These are phyloP conservation scores for Ceratosolen solmsi DNA, from an alignment of 1,140 invertebrate species.

Conservation along the genomic window DNA sequence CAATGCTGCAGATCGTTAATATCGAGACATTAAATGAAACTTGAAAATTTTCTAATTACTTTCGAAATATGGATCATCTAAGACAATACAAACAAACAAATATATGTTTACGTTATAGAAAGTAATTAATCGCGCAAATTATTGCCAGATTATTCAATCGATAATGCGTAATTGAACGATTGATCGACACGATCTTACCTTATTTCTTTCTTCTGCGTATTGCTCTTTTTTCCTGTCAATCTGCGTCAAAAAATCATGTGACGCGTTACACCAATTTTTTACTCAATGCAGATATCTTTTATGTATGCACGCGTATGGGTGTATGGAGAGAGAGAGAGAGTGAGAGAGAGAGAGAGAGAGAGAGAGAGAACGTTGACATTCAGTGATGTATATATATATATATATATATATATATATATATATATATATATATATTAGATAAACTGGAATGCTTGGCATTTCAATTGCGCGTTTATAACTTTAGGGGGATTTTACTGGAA, in stretches of 20 bases:
- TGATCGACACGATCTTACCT: conserved; percentile 52
- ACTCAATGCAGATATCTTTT: background rate
- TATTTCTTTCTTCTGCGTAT: background rate
- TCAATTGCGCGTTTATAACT: background rate
- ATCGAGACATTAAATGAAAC: too few species aligned
- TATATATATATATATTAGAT: background rate
- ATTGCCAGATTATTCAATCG: conserved; percentile 62
- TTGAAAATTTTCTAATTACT: too few species aligned
- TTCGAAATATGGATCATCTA: too few species aligned
- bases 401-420: background rate
- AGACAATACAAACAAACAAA: too few species aligned
- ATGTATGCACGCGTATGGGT: background rate
- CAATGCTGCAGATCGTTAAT: too few species aligned
- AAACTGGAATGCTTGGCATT: background rate
- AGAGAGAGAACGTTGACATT: background rate
- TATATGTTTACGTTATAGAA: background rate
- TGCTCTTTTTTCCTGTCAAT: conserved; percentile 40
- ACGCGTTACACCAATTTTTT: conserved; percentile 18
- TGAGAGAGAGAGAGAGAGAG: background rate
- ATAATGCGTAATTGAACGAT: conserved; percentile 60
- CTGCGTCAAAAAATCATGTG: conserved; percentile 51
- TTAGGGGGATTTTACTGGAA: background rate
- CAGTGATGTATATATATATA: background rate
- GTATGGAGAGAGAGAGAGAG: background rate
- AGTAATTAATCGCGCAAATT: conserved; percentile 40